Conservation (phyloP, 1,140 invertebrate genomes). For the Drosophila leontia region DNA sequence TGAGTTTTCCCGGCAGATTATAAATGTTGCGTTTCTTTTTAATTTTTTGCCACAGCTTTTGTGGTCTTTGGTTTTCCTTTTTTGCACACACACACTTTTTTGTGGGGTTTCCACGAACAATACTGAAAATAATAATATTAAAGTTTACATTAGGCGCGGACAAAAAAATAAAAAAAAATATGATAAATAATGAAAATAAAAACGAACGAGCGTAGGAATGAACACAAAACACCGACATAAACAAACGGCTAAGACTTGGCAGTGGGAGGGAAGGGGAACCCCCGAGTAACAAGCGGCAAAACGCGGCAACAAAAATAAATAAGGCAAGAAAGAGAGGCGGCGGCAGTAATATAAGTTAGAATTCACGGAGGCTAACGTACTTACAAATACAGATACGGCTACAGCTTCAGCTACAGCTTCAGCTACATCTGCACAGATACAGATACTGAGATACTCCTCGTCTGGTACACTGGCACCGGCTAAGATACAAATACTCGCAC, state of each 20-base stretch:
- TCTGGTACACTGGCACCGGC: conserved; percentile 6
- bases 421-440: conserved; percentile 57
- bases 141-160: conserved; percentile 61
- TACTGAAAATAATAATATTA: conserved; percentile 48
- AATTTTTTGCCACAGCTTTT: not conserved
- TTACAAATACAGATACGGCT: conserved; percentile 48
- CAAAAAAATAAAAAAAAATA: conserved; percentile 39
- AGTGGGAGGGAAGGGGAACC: not conserved
- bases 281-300: conserved; percentile 36
- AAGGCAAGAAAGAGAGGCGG: conserved; percentile 8
- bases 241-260: conserved; percentile 35
- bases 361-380: conserved; percentile 70
- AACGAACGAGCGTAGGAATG: conserved; percentile 32
- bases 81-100: not conserved
- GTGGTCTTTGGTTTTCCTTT: conserved; percentile 1
- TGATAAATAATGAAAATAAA: conserved; percentile 65
- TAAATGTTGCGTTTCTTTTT: not conserved
- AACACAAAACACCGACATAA: conserved; percentile 56
- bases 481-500: conserved; percentile 48
- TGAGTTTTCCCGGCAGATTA: conserved; percentile 7
- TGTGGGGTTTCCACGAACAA: conserved; percentile 19
- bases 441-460: conserved; percentile 34
- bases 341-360: conserved; percentile 64
- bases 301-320: conserved; percentile 43
- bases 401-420: not conserved